These are phyloP conservation scores for Mylabris sibirica DNA, from an alignment of 2,888 invertebrate genomes.

Conservation along the genomic window DNA sequence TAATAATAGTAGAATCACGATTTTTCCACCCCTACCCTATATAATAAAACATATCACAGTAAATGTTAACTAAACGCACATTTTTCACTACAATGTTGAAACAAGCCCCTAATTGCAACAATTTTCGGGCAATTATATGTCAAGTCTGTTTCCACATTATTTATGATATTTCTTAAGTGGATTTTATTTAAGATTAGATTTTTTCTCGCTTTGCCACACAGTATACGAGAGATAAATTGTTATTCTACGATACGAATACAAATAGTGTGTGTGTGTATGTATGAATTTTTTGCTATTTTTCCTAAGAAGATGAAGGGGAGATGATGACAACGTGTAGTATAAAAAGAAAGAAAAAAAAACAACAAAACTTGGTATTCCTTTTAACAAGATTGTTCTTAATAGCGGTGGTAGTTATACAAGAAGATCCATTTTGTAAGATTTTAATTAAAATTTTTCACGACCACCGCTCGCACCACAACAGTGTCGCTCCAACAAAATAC, in stretches of 20 bases:
- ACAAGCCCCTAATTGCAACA: not conserved
- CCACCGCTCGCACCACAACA: constrained; percentile 5
- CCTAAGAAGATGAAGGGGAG: too few species aligned
- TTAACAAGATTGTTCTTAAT: constrained; percentile 2
- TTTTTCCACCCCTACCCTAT: not conserved
- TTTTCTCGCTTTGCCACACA: not conserved
- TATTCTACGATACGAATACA: not conserved
- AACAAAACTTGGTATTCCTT: not conserved
- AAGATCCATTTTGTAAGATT: constrained; percentile 4
- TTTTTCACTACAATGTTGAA: not conserved
- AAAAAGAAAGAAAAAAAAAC: not conserved
- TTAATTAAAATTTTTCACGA: constrained; percentile 11
- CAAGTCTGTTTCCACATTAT: not conserved
- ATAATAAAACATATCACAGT: not conserved
- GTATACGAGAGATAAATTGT: not conserved
- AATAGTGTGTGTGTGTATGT: not conserved
- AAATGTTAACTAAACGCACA: not conserved
- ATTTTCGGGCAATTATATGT: constrained; percentile 3
- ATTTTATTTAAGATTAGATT: constrained; percentile 5
- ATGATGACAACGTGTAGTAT: not conserved
- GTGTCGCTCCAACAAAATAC: not conserved
- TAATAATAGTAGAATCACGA: not conserved
- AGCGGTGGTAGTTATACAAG: not conserved
- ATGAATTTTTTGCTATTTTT: not conserved
- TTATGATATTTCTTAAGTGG: constrained; percentile 1